Conservation (phyloP, 2,888 invertebrate genomes). For the Coremacera marginata region DNA sequence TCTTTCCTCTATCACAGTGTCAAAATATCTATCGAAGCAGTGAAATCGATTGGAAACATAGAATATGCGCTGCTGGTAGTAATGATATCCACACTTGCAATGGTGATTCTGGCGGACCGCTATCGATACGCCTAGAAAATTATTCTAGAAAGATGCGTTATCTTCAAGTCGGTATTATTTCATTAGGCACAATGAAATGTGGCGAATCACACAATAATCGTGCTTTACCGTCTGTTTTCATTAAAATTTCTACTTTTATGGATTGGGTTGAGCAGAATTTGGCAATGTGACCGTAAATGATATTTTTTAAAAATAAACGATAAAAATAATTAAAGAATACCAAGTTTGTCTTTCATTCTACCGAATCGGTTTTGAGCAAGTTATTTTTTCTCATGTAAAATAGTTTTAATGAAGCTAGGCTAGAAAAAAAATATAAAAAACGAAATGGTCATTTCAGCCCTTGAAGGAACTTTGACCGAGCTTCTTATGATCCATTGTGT, state of each 20-base stretch:
- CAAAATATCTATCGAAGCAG: not conserved
- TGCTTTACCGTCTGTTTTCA: constrained; percentile 5
- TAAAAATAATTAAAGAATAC: too few species aligned
- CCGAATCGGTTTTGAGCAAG: too few species aligned
- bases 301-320: too few species aligned
- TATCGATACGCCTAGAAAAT: not conserved
- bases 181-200: not conserved
- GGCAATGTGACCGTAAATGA: not conserved
- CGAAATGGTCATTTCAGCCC: too few species aligned
- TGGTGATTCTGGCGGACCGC: not conserved
- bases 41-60: not conserved
- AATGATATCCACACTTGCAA: constrained; percentile 12
- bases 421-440: too few species aligned
- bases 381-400: too few species aligned
- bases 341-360: too few species aligned
- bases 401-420: too few species aligned
- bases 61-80: constrained; percentile 4
- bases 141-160: not conserved
- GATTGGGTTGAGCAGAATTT: constrained; percentile 22
- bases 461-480: too few species aligned
- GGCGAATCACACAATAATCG: not conserved
- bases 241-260: constrained; percentile 10
- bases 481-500: too few species aligned
- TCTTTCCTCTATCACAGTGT: not conserved
- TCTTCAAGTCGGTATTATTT: constrained; percentile 27